Evolutionary conservation across 2,888 invertebrate species (phyloP).

Genomic region (Ophion slaviceki): DNA sequence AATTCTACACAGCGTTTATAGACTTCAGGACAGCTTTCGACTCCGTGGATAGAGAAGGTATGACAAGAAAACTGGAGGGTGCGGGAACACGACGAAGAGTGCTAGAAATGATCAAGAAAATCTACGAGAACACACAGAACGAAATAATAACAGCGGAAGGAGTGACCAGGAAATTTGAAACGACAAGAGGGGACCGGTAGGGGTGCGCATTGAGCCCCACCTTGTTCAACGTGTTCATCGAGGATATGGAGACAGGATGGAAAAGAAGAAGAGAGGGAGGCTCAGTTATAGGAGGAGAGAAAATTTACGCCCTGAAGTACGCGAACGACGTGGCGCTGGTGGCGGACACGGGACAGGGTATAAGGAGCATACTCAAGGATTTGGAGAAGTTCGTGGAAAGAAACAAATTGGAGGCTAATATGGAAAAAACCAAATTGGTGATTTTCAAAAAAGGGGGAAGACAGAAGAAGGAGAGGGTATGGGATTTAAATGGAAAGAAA

Average conservation of each 20-base stretch:
- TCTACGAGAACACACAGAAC: background rate
- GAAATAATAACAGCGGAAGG: conserved; percentile 58
- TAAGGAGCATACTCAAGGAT: conserved; percentile 36
- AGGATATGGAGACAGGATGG: conserved; percentile 50
- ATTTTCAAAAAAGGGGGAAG: conserved; percentile 24
- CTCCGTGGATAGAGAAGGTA: conserved; percentile 47
- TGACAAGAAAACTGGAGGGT: conserved; percentile 49
- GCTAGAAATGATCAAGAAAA: conserved; percentile 41
- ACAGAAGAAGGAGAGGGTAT: too few relatives aligned
- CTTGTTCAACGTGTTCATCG: conserved; percentile 61
- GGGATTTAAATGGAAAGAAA: conserved; percentile 11
- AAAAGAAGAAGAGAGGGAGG: conserved; percentile 8
- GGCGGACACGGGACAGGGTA: too few relatives aligned
- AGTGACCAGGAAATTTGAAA: conserved; percentile 47
- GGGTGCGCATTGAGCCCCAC: conserved; percentile 63
- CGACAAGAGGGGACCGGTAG: conserved; percentile 17
- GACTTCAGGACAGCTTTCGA: conserved; percentile 40
- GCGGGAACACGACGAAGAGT: conserved; percentile 51
- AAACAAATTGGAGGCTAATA: conserved; percentile 45
- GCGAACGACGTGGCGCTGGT: conserved; percentile 50
- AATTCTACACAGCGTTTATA: conserved; percentile 45
- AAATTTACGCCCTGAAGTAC: conserved; percentile 24
- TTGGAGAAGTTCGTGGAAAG: conserved; percentile 30
- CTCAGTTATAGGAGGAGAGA: background rate
- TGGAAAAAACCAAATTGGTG: conserved; percentile 55